These are phyloP conservation scores for Drosophila dunni DNA, from an alignment of 1,140 invertebrate species.

Conservation along the genomic window DNA sequence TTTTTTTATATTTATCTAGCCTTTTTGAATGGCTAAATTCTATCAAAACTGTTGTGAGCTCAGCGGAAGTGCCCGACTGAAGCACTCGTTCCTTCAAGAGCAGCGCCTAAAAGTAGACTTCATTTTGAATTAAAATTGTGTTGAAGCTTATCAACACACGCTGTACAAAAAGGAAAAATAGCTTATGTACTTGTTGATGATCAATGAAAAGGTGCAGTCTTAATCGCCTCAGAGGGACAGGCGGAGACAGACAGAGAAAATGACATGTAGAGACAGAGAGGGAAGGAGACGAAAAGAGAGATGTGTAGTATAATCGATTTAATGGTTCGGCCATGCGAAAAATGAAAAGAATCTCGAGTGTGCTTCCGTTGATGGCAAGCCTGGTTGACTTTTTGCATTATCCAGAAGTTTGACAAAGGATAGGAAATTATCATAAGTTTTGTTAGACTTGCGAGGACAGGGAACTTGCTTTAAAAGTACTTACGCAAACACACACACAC, in stretches of 20 bases:
- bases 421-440: constrained; percentile 68
- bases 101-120: constrained; percentile 17
- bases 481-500: constrained; percentile 39
- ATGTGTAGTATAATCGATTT: constrained; percentile 44
- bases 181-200: constrained; percentile 7
- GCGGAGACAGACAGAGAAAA: neutral
- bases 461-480: constrained; percentile 45
- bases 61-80: no score
- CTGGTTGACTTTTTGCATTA: constrained; percentile 54
- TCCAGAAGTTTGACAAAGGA: constrained; percentile 60
- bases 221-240: constrained; percentile 48
- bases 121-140: neutral
- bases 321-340: constrained; percentile 44
- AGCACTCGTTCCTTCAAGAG: neutral
- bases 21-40: no score
- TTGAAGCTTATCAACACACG: constrained; percentile 7
- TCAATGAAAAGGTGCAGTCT: constrained; percentile 26
- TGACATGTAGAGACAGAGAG: neutral
- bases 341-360: constrained; percentile 46
- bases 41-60: no score
- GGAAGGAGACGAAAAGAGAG: neutral
- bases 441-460: constrained; percentile 32
- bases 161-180: neutral
- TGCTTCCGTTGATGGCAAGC: constrained; percentile 45
- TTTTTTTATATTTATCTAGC: no score